Conservation (phyloP, 2,797 vertebrate genomes). For the Scyliorhinus canicula region DNA sequence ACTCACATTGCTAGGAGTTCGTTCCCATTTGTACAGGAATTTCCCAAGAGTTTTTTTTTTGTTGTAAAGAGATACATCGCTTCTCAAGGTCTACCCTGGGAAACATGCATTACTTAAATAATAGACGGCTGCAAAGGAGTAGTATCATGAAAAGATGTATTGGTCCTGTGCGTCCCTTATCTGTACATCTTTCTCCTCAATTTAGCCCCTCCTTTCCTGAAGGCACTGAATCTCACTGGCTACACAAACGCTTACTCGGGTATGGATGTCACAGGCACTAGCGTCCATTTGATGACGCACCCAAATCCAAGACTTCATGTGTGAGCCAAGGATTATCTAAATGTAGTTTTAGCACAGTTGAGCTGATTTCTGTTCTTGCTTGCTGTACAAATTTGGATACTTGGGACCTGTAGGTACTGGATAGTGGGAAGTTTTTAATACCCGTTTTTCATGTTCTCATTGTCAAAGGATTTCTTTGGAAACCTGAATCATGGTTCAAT, state of each 20-base stretch:
- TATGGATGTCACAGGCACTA: neutral
- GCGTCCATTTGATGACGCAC: neutral
- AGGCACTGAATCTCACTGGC: neutral
- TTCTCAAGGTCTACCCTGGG: neutral
- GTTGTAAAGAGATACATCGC: neutral
- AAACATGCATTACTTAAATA: neutral
- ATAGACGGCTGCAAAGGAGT: neutral
- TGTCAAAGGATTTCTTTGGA: no score
- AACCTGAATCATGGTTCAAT: no score
- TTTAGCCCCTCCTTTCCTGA: neutral
- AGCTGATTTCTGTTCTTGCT: neutral
- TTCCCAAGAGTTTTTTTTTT: neutral
- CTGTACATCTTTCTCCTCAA: neutral
- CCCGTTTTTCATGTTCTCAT: neutral
- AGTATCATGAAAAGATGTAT: neutral
- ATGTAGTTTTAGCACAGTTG: neutral
- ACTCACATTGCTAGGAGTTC: neutral
- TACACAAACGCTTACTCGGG: no score
- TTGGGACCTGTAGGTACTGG: neutral
- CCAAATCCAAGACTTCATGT: neutral
- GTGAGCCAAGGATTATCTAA: neutral
- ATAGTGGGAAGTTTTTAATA: neutral
- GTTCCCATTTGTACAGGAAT: slow-evolving; percentile 19
- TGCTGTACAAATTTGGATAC: neutral
- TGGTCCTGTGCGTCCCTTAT: neutral